Evolutionary conservation across 2,888 invertebrate genomes (phyloP), one percentile per base, ranked within the genome.

Genomic region (Drosophila anceps): DNA sequence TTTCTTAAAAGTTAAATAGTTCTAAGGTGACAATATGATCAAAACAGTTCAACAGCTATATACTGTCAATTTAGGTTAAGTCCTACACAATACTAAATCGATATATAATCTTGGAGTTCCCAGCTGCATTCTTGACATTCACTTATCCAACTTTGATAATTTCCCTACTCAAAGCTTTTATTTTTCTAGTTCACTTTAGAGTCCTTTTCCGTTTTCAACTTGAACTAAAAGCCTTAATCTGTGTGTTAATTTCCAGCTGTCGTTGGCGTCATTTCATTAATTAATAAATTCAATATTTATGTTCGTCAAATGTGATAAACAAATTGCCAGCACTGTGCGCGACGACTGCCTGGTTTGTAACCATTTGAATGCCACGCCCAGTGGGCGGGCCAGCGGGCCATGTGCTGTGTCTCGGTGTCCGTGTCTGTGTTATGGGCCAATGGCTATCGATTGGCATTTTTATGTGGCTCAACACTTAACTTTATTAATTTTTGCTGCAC

Each of bases 241-340:
- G 24, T 37, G 5, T 15, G 20, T 53, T 27, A 53, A n/a, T 37
- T 57, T 15, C 53, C 15, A 54, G 35, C 54, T 27, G 71, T 39
- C 55, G 20, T 35, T 69, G 63, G 18, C 29, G 78, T 59, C 76
- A 69, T 73, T 76, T 73, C 41, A 51, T 73, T 81, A 81, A 79
- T 79, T 79, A 79, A 81, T 69, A 73, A 77, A 79, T 79, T 61
- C 65, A 73, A 78, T 81, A 79, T 79, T 81, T 67, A 81, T 80
- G 77, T 81, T 69, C 68, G 66, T 64, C 61, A 71, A 76, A 71
- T 54, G 76, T 80, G 78, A 71, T 80, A 76, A 78, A 64, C 67
- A 79, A 77, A 78, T 73, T 73, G 46, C 41, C 57, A 39, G 15
- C 35, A 15, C 46, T n/a, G n/a, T 12, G 12, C 29, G 48, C n/a